phyloP scores from a whole-genome alignment of 2,797 vertebrate genomes.

The Ctenopoma kingsleyae region DNA sequence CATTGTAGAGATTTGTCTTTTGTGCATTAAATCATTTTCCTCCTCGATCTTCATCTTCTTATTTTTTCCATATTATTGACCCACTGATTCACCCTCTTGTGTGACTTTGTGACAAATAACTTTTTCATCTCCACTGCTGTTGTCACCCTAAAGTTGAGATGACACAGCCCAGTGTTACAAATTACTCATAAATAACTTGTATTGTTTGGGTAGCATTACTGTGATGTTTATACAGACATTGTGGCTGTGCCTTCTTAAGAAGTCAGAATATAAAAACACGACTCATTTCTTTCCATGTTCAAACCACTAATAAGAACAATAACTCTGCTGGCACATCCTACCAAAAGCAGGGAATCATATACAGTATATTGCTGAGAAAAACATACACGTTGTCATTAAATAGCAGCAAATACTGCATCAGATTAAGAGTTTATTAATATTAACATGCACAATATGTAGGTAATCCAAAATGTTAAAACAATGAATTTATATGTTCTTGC shows the following conservation, averaged over 20 bases:
- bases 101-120: neutral
- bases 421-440: neutral
- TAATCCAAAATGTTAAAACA: neutral
- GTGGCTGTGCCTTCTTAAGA: neutral
- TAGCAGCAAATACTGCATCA: neutral
- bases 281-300: neutral
- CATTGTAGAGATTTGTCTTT: conserved; percentile 37
- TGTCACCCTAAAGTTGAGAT: conserved; percentile 5
- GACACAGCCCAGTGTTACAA: neutral
- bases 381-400: conserved; percentile 14
- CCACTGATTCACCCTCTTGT: conserved; percentile 9
- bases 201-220: neutral
- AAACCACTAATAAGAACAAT: conserved; percentile 6
- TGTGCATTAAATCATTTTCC: conserved; percentile 23
- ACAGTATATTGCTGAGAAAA: neutral
- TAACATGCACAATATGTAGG: conserved; percentile 1
- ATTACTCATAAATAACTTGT: conserved; percentile 12
- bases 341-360: neutral
- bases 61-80: conserved; percentile 24
- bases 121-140: neutral
- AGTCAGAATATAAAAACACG: conserved; percentile 13
- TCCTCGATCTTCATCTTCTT: conserved; percentile 21
- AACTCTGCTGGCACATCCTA: neutral
- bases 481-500: neutral
- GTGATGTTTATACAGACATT: conserved; percentile 18